A percentile compares a stretch with the other conserved stretches of the same genome.
Conservation (phyloP, 2,888 invertebrate species). For the Tortricodes alternella region DNA sequence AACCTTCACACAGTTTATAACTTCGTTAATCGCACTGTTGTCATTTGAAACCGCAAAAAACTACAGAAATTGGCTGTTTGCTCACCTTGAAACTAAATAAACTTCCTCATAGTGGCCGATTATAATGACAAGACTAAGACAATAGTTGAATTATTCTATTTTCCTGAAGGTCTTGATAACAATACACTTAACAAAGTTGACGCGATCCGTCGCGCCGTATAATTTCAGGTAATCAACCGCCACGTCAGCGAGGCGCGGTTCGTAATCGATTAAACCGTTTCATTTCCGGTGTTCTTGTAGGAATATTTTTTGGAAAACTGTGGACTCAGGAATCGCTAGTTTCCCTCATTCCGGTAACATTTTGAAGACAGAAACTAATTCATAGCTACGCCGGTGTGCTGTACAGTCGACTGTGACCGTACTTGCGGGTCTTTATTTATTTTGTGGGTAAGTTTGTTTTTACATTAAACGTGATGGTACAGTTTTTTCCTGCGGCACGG, state of each 20-base stretch:
- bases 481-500: slow-evolving; percentile 56
- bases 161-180: slow-evolving; percentile 73
- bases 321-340: slow-evolving; percentile 70
- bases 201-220: slow-evolving; percentile 77
- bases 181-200: slow-evolving; percentile 77
- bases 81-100: slow-evolving; percentile 74
- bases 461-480: slow-evolving; percentile 66
- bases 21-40: slow-evolving; percentile 27
- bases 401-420: slow-evolving; percentile 79
- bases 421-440: slow-evolving; percentile 76
- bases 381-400: slow-evolving; percentile 75
- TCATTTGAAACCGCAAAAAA: slow-evolving; percentile 45
- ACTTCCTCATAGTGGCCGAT: slow-evolving; percentile 71
- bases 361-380: slow-evolving; percentile 64
- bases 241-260: slow-evolving; percentile 75
- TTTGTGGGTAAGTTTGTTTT: slow-evolving; percentile 74
- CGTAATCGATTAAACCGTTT: slow-evolving; percentile 78
- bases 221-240: slow-evolving; percentile 78
- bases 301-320: slow-evolving; percentile 77
- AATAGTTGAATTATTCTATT: slow-evolving; percentile 79
- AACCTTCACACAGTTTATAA: slow-evolving; percentile 31
- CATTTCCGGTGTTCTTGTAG: slow-evolving; percentile 78
- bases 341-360: slow-evolving; percentile 66
- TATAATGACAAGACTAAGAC: slow-evolving; percentile 78
- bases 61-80: slow-evolving; percentile 52